phyloP scores from a whole-genome alignment of 2,113 vertebrate genomes.

The Columba janthina region DNA sequence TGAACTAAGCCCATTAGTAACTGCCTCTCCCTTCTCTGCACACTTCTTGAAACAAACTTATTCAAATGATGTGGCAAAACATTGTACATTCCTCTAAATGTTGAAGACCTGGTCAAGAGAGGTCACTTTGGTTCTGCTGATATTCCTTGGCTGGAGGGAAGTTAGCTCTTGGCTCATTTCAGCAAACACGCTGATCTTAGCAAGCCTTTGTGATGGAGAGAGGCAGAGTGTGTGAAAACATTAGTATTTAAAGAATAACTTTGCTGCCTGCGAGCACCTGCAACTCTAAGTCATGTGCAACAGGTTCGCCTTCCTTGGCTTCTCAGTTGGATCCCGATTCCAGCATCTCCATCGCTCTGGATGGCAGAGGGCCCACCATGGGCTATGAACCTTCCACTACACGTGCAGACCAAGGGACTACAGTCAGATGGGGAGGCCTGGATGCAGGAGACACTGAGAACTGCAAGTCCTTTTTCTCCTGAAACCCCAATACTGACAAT shows the following conservation, averaged over 20 bases:
- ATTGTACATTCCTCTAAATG: rapidly evolving
- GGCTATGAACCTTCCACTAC: not conserved
- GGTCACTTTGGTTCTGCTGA: not conserved
- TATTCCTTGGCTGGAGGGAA: not conserved
- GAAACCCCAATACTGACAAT: not conserved
- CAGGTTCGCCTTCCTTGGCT: not conserved
- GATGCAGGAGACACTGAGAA: not conserved
- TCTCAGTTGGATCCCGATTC: not conserved
- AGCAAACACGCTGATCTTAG: not conserved
- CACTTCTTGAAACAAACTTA: not conserved
- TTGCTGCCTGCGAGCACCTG: not conserved
- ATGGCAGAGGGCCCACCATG: rapidly evolving
- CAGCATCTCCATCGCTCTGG: not conserved
- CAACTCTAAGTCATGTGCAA: rapidly evolving
- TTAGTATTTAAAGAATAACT: not conserved
- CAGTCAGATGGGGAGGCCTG: not conserved
- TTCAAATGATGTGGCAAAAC: not conserved
- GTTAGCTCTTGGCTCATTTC: not conserved
- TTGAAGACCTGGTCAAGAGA: not conserved
- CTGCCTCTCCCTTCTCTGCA: not conserved
- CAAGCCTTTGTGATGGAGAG: not conserved
- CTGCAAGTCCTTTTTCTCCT: not conserved
- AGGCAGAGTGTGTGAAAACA: not conserved
- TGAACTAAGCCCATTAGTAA: not conserved
- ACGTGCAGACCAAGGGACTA: not conserved